Conservation (phyloP, 2,888 invertebrate species). For the Rotaria sp. region DNA sequence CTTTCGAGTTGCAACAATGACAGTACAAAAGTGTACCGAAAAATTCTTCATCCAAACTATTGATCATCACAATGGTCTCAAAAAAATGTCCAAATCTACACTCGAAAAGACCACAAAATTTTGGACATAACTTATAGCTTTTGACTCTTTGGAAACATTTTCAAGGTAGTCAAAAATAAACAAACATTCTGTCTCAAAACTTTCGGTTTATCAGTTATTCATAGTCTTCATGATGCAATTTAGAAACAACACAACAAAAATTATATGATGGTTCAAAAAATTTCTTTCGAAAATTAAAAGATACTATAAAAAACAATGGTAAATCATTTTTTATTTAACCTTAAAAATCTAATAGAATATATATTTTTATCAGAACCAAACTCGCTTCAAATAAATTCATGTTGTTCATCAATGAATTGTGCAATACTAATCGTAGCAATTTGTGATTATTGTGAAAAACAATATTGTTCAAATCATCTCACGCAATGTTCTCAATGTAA, state of each 20-base stretch:
- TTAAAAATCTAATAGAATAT: no score
- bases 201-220: no score
- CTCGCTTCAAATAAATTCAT: background rate
- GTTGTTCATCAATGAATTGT: background rate
- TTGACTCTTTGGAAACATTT: no score
- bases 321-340: background rate
- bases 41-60: no score
- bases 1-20: no score
- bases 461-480: slow-evolving; percentile 12
- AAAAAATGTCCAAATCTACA: no score
- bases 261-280: background rate
- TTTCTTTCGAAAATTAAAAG: background rate
- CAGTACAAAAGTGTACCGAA: no score
- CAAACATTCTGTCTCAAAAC: no score
- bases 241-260: background rate
- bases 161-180: no score
- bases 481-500: background rate
- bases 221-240: background rate
- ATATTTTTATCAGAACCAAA: background rate
- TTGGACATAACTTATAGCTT: no score
- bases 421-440: background rate
- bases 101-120: no score
- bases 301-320: background rate
- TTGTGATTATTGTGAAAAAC: slow-evolving; percentile 9
- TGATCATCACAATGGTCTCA: no score